Base-by-base conservation (phyloP, 2,113 vertebrate species). In the Cephalopterus ornatus region DNA sequence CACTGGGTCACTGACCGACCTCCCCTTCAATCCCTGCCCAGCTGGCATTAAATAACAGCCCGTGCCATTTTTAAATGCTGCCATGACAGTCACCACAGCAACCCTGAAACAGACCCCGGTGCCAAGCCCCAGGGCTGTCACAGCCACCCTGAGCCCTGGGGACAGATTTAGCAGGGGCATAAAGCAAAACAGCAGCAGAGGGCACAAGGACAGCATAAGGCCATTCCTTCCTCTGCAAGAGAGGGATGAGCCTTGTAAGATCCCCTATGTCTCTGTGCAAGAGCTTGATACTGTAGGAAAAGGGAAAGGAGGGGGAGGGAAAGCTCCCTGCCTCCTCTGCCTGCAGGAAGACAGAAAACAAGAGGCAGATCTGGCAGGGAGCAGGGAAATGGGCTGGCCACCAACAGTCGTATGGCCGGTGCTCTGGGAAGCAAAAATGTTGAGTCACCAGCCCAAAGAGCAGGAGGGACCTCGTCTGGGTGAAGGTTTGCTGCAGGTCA, bases 21-120 rank as follows among this genome's bases (percentile, higher is more conserved):
- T 70, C 33, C 55, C 33, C 85, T 49, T 50, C 67, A 13, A 17
- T 39, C 78, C 75, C 59, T 74, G 17, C 76, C 78, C 85, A 50
- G 70, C 63, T 70, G 93, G 95, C 85, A 71, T 90, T 32, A 83
- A 92, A 73, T 93, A 52, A 67, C 92, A 1, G 84, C 82, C 85
- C 5, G 72, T 33, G 93, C 92, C 79, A 59, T 95, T 95, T 97
- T 93, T 91, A 94, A 95, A 92, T 49, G 77, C 87, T 85, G 78
- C 74, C 81, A 6, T 85, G 89, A 66, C 20, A 15, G 81, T 85
- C 91, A 4, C 91, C 3, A 5, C 14, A 3, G 93, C 63, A 90
- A 92, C 90, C 85, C 80, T 95, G 2, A 90, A 96, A 93, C 88
- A 92, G 67, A 24, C 1, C 11, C 56, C 0, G 0, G 46, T 90